These are phyloP conservation scores for Thera britannica DNA, from an alignment of 2,888 invertebrate species.

Conservation along the genomic window DNA sequence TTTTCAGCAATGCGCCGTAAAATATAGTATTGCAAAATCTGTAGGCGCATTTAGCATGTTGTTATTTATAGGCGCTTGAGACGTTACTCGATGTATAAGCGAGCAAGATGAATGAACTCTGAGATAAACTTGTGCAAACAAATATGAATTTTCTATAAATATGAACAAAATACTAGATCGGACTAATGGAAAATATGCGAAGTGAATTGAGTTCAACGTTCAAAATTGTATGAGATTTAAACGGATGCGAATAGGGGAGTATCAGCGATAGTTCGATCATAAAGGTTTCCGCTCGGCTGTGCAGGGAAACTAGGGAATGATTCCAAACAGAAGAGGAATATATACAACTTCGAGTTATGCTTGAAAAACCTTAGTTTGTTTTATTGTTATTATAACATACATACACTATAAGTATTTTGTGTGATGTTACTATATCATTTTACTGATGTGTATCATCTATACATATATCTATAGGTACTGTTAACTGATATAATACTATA, in stretches of 20 bases:
- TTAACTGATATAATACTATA: no score
- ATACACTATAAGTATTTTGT: no score
- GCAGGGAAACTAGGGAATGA: no score
- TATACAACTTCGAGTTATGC: no score
- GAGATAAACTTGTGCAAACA: constrained; percentile 3
- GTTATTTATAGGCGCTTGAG: constrained; percentile 25
- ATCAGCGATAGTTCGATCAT: no score
- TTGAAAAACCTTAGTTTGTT: no score
- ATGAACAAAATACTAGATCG: neutral
- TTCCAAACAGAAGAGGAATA: no score
- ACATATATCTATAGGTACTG: no score
- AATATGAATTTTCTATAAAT: neutral
- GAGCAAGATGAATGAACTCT: constrained; percentile 24
- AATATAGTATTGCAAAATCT: constrained; percentile 27
- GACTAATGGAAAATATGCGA: neutral
- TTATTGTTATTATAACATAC: no score
- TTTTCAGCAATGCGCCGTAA: constrained; percentile 16
- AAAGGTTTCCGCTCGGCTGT: no score
- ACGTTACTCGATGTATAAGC: constrained; percentile 10
- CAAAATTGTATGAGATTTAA: neutral
- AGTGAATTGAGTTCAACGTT: neutral
- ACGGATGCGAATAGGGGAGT: neutral
- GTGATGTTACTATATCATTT: no score
- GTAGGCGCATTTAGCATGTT: constrained; percentile 13
- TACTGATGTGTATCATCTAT: no score